Evolutionary conservation across 2,888 invertebrate species (phyloP).

Genomic region (Pyrgus malvae): DNA sequence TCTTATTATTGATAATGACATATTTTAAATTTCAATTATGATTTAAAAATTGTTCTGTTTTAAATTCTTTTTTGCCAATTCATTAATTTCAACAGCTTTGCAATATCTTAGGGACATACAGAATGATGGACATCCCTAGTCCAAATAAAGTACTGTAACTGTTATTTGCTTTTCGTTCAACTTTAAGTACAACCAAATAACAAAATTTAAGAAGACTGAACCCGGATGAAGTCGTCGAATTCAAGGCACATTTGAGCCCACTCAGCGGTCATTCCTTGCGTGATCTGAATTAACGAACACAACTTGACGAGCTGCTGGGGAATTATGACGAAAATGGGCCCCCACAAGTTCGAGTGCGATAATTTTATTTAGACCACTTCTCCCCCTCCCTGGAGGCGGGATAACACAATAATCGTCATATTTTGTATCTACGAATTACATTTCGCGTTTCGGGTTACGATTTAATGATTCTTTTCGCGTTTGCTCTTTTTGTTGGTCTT

Average conservation of each 20-base stretch:
- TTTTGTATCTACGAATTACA: slow-evolving; percentile 48
- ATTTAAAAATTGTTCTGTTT: no score
- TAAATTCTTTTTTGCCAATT: no score
- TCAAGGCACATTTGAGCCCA: slow-evolving; percentile 26
- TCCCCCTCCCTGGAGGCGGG: slow-evolving; percentile 37
- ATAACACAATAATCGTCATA: slow-evolving; percentile 66
- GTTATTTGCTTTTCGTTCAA: no score
- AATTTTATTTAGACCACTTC: slow-evolving; percentile 61
- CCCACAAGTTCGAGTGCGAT: slow-evolving; percentile 47
- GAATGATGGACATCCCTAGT: no score
- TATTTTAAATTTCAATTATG: no score
- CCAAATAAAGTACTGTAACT: no score
- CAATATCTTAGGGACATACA: no score
- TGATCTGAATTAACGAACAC: slow-evolving; percentile 44
- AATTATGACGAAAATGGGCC: slow-evolving; percentile 58
- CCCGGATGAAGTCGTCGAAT: slow-evolving; percentile 27
- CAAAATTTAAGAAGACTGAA: slow-evolving; percentile 11
- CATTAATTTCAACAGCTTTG: no score
- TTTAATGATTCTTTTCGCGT: slow-evolving; percentile 30
- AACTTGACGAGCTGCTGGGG: slow-evolving; percentile 34
- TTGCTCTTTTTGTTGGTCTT: background rate
- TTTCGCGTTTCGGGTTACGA: slow-evolving; percentile 41
- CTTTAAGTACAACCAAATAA: background rate
- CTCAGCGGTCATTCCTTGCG: slow-evolving; percentile 27
- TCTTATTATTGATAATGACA: no score